Conservation (phyloP, 2,888 invertebrate species). For the Ctena decussata region DNA sequence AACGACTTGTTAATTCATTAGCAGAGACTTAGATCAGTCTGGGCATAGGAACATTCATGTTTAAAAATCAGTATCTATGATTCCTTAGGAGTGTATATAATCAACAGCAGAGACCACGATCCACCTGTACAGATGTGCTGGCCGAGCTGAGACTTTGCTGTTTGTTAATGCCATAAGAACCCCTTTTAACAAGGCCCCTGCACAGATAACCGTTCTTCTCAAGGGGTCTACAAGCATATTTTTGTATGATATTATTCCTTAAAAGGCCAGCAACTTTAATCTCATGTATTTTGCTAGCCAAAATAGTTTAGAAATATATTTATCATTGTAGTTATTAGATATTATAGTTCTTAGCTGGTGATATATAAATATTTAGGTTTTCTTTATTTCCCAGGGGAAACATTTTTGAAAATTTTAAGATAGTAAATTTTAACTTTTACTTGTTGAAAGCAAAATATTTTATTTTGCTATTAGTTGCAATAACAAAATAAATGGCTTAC, state of each 20-base stretch:
- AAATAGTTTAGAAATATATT: not conserved
- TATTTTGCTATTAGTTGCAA: conserved; percentile 6
- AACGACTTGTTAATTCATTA: too few species aligned
- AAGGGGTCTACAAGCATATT: conserved; percentile 1
- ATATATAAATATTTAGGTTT: conserved; percentile 2
- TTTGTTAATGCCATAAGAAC: too few species aligned
- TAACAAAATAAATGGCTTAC: conserved; percentile 7
- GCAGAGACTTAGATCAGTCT: too few species aligned
- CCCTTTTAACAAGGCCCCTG: too few species aligned
- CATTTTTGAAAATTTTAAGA: not conserved
- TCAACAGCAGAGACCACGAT: too few species aligned
- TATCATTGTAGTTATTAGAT: not conserved
- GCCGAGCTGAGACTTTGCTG: too few species aligned
- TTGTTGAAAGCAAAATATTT: conserved; percentile 9
- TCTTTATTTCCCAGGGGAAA: not conserved
- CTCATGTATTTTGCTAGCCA: too few species aligned
- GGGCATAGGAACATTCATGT: too few species aligned
- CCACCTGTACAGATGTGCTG: too few species aligned
- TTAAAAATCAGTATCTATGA: too few species aligned
- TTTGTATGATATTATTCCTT: not conserved
- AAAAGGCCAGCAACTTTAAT: not conserved
- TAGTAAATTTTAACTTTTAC: conserved; percentile 11
- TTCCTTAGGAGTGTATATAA: too few species aligned
- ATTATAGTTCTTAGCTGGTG: not conserved
- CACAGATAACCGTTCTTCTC: not conserved